phyloP scores from a whole-genome alignment of 2,113 vertebrate species.

The Zosterops borbonicus region DNA sequence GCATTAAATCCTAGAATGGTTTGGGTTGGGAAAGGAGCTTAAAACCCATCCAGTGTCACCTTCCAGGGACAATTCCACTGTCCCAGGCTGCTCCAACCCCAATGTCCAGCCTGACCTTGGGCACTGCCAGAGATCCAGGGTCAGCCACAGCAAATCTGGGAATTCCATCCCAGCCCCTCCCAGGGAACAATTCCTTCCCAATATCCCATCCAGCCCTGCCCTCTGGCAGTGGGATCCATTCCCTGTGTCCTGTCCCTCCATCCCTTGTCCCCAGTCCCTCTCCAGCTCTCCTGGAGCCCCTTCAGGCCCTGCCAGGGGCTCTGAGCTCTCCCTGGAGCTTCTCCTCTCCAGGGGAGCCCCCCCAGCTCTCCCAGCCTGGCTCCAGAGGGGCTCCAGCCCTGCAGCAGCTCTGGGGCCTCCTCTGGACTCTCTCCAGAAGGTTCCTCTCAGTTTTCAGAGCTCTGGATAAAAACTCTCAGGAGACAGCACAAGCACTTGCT shows the following conservation, averaged over 20 bases:
- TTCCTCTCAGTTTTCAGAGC: neutral
- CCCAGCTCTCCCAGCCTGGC: neutral
- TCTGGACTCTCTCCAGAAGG: neutral
- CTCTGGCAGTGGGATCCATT: too few relatives aligned
- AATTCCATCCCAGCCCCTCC: accelerated
- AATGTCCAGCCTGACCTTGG: neutral
- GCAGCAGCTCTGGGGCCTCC: accelerated
- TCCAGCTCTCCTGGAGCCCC: neutral
- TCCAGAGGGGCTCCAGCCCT: neutral
- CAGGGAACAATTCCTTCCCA: neutral
- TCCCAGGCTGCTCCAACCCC: neutral
- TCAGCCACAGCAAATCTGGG: neutral
- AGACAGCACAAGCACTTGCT: neutral
- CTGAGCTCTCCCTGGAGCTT: neutral
- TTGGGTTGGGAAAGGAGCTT: neutral
- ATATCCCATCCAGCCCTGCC: too few relatives aligned
- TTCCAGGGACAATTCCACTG: neutral
- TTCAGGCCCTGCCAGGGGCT: neutral
- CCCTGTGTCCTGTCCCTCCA: neutral
- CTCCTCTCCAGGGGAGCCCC: neutral
- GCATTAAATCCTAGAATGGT: neutral
- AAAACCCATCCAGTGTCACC: neutral
- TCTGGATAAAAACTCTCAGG: neutral
- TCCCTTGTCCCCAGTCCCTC: neutral
- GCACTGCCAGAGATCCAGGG: neutral